Base-by-base conservation (phyloP, 2,888 invertebrate species). In the Cremastinae sp. region DNA sequence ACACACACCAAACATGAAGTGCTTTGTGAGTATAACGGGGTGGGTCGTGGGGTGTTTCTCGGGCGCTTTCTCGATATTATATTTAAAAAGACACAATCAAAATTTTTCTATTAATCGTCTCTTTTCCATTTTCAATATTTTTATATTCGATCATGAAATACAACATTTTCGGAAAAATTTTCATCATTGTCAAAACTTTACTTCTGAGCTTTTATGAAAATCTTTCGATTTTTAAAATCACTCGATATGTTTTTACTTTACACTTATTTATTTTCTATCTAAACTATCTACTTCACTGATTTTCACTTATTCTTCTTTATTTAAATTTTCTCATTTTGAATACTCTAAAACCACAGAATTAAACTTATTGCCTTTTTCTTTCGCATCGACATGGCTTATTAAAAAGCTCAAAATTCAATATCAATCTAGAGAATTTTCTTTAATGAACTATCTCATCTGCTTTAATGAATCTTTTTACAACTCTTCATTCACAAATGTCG, bases 1-100 rank as follows among this genome's bases (percentile, higher is more conserved):
- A 89, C 87, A 89, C 85, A 84, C 80, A 89, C 83, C 86, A 89
- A 90, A 86, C 88, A 90, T 90, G 89, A 90, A 90, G 89, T 87
- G 89, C 89, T 90, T 90, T 86, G 89, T 89, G 89, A 90, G 89
- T 89, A 89, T 89, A 84, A 66, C 78, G 69, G 78, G 79, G 80
- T 78, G 71, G 69, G 68, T 78, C 53, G 28, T 71, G 53, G 78
- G 78, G 78, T 78, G 80, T 78, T 49, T 75, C 68, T 58, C 59
- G 37, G 64, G 51, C 58, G 45, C 73, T 61, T 69, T 71, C 59
- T 74, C 55, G 41, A 51, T 56, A 12, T 1, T 0, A 28, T 37
- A 37, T 20, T 20, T 62, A 35, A 49, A 35, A 37, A 45, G 55
- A 22, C 39, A 20, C 14, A 22, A 51, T 69, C 41, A 12, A 68